Percentiles rank a stretch among this genome's conserved stretches.
These are phyloP conservation scores for Botrylloides violaceus DNA, from an alignment of 23 tunicate genomes.

Conservation along the genomic window DNA sequence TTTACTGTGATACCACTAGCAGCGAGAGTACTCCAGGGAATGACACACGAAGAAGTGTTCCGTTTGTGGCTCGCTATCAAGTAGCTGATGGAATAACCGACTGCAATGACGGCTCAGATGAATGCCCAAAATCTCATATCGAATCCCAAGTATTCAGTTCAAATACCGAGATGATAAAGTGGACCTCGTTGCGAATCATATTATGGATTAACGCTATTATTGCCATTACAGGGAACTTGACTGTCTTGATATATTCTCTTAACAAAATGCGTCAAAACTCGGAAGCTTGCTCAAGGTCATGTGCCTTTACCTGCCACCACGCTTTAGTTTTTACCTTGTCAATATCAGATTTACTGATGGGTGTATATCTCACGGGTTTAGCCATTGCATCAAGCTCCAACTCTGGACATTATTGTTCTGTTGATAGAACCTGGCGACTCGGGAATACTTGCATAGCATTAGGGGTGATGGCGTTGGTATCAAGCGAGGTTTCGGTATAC, in stretches of 20 bases:
- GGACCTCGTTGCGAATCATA: constrained; percentile 3
- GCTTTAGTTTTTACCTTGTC: constrained; percentile 30
- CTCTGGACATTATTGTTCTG: constrained; percentile 37
- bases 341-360: constrained; percentile 51
- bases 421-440: constrained; percentile 34
- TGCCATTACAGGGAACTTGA: constrained; percentile 33
- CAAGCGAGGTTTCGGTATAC: constrained; percentile 55
- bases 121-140: constrained; percentile 31
- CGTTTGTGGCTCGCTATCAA: constrained; percentile 33
- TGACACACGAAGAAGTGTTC: not conserved
- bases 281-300: not conserved
- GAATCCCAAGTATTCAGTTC: constrained; percentile 32
- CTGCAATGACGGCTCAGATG: constrained; percentile 58
- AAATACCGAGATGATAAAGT: constrained; percentile 35
- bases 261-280: not conserved
- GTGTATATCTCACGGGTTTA: constrained; percentile 28
- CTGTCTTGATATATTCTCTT: constrained; percentile 19
- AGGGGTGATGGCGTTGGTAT: constrained; percentile 42
- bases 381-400: constrained; percentile 15
- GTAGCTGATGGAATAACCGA: constrained; percentile 36
- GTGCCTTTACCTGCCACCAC: constrained; percentile 26
- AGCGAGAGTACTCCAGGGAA: not conserved
- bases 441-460: constrained; percentile 25
- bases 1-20: constrained; percentile 45
- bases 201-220: constrained; percentile 51